A percentile compares a stretch with the other conserved stretches of the same genome.
phyloP scores from a whole-genome alignment of 2,888 invertebrate genomes.

The Esperia sulphurella region DNA sequence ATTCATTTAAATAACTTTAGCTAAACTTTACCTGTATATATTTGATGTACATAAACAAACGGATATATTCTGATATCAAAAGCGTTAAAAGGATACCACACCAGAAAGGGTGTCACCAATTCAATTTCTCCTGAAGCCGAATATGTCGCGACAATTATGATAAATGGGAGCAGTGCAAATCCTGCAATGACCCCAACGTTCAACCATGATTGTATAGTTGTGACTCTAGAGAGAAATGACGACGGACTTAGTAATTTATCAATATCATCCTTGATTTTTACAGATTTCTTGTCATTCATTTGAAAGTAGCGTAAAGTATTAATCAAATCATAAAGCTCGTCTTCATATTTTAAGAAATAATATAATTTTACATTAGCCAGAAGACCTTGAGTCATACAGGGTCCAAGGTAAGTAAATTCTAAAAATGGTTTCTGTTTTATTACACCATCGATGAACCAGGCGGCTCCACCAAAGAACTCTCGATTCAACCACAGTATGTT shows the following conservation, averaged over 20 bases:
- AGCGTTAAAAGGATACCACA: constrained; percentile 45
- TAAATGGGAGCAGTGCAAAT: constrained; percentile 31
- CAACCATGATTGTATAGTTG: constrained; percentile 17
- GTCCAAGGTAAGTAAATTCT: constrained; percentile 32
- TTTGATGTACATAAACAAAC: constrained; percentile 31
- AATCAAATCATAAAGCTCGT: constrained; percentile 28
- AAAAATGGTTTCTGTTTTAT: constrained; percentile 20
- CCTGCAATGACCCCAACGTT: constrained; percentile 14
- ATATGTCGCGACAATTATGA: constrained; percentile 27
- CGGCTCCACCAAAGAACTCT: constrained; percentile 20
- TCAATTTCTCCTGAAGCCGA: constrained; percentile 27
- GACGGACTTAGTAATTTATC: constrained; percentile 9
- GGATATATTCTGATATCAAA: constrained; percentile 31
- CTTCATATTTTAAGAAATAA: constrained; percentile 26
- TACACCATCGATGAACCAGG: constrained; percentile 24
- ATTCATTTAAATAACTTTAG: background rate
- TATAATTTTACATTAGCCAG: constrained; percentile 33
- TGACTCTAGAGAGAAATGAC: no score
- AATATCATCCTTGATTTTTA: constrained; percentile 4
- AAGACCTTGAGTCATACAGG: constrained; percentile 31
- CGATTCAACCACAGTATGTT: constrained; percentile 20
- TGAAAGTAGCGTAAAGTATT: constrained; percentile 21
- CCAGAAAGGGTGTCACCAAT: constrained; percentile 33
- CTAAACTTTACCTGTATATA: constrained; percentile 31
- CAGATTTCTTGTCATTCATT: background rate